A percentile compares a stretch with the other conserved stretches of the same genome.
phyloP scores from a whole-genome alignment of 2,888 invertebrate genomes.

The Anaspis maculata region DNA sequence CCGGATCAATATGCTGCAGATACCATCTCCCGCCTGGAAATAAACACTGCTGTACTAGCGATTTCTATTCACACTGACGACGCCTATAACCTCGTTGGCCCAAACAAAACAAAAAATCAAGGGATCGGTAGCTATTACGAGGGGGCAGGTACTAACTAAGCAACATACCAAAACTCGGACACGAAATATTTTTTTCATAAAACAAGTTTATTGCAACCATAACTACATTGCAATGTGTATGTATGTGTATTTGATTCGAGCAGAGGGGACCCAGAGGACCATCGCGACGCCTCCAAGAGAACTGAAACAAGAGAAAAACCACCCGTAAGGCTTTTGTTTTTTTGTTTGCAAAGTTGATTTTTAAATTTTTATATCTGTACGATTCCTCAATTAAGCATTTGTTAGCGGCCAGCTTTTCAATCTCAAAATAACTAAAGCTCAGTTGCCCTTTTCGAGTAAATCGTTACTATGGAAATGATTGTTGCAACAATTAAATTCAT shows the following conservation, averaged over 20 bases:
- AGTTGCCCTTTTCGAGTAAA: too few relatives aligned
- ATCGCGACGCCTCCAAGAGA: too few relatives aligned
- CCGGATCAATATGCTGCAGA: slow-evolving; percentile 31
- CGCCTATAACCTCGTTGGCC: slow-evolving; percentile 21
- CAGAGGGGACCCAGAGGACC: neutral
- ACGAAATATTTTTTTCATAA: neutral
- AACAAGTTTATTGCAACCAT: neutral
- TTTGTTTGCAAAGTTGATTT: too few relatives aligned
- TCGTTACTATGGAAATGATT: too few relatives aligned
- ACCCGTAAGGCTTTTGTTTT: too few relatives aligned
- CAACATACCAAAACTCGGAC: neutral
- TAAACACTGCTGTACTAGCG: slow-evolving; percentile 39
- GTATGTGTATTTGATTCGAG: neutral
- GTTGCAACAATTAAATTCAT: too few relatives aligned
- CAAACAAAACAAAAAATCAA: slow-evolving; percentile 4
- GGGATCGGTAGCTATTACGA: neutral
- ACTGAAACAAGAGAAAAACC: too few relatives aligned
- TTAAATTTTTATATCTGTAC: too few relatives aligned
- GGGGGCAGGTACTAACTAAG: neutral
- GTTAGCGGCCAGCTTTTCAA: too few relatives aligned
- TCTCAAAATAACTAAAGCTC: too few relatives aligned
- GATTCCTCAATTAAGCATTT: too few relatives aligned
- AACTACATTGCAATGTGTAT: neutral
- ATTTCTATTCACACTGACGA: slow-evolving; percentile 20
- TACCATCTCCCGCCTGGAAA: slow-evolving; percentile 38